Base-by-base conservation (phyloP, 2,888 invertebrate genomes). In the Euplagia quadripunctaria region DNA sequence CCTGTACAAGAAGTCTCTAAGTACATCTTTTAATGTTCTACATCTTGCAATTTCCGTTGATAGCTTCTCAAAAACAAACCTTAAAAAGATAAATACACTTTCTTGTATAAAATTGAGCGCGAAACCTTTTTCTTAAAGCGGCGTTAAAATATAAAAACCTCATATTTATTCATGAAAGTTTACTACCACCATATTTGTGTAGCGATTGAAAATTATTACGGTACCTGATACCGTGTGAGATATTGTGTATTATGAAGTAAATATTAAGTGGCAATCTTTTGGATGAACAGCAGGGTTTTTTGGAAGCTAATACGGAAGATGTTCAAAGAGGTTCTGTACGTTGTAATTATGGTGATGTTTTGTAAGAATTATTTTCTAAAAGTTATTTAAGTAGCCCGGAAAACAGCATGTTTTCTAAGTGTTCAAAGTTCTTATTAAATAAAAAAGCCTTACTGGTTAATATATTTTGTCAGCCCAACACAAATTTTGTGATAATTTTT, bases 171-270 rank as follows among this genome's bases (percentile, higher is more conserved):
- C 83, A 82, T 82, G 74, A 64, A 71, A 76, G 72, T 75, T 75
- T 72, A 73, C 73, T 64, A 42, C 55, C 58, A 83, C 67, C 81
- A 83, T 82, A 79, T 83, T 83, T 64, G 17, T 75, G 68, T 58
- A 68, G 61, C 76, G 76, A 82, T 81, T 82, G 83, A 79, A 82
- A 82, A 82, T 83, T 82, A 82, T 82, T 78, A 79, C 81, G 74
- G 76, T 67, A 64, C 17, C 43, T 72, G 75, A 75, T 75, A 71
- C 58, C 46, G 63, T 58, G 69, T 73, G 64, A 75, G 68, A 73
- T 73, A 79, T 82, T 80, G 77, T 83, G 75, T 82, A 72, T 83
- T 76, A 81, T 64, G 71, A 70, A 78, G 74, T 79, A 82, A 75
- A 82, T 79, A 78, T 81, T 78, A 76, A 78, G 77, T 64, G 69